Conservation (phyloP, 2,113 vertebrate species). For the Boulengeromyrus knoepffleri region DNA sequence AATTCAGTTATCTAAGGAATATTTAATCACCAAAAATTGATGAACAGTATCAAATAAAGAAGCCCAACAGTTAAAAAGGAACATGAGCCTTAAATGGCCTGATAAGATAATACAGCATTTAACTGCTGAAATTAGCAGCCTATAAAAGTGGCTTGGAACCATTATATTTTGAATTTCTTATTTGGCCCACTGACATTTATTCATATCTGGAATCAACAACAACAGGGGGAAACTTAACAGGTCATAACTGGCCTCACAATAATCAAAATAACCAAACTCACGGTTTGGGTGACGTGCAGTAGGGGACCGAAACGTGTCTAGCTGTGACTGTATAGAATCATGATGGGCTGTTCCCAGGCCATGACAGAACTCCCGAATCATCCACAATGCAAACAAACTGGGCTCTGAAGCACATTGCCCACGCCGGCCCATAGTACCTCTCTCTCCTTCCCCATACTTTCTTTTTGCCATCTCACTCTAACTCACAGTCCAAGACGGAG, state of each 20-base stretch:
- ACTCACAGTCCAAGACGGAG: not conserved
- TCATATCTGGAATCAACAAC: not conserved
- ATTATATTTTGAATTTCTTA: not conserved
- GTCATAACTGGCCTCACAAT: not conserved
- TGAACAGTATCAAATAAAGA: not conserved
- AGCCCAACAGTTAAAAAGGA: not conserved
- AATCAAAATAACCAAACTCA: not conserved
- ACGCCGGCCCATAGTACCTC: not conserved
- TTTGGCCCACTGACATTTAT: not conserved
- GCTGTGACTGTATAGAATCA: not conserved
- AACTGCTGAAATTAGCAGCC: not conserved
- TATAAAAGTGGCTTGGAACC: not conserved
- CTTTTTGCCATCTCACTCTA: not conserved
- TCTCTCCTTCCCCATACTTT: not conserved
- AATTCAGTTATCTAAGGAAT: not conserved
- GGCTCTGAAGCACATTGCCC: not conserved
- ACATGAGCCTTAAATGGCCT: not conserved
- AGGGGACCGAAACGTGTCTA: not conserved
- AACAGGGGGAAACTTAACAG: not conserved
- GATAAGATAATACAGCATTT: not conserved
- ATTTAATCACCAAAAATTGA: not conserved
- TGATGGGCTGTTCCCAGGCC: not conserved
- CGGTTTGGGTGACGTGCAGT: not conserved
- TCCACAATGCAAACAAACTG: not conserved
- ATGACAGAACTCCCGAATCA: not conserved